Evolutionary conservation across 2,888 invertebrate species (phyloP), one percentile per base, ranked within the genome.

Genomic region (Plebejus anna): DNA sequence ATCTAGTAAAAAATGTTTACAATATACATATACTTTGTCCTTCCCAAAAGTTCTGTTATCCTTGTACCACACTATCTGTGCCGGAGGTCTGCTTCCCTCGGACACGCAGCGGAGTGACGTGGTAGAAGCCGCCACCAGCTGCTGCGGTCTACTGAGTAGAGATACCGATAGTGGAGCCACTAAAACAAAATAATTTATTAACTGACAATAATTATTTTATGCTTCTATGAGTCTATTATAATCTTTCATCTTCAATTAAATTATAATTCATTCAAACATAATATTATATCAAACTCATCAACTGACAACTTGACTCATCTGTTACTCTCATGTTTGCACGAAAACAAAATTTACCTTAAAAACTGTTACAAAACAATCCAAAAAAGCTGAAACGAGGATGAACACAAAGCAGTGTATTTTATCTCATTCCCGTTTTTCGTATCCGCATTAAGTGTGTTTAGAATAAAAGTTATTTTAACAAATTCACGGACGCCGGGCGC

Each of bases 11-110:
- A 22, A 22, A 22, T 22, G 22, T 22, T 0, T 22, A 22, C 22
- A 22, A 22, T 22, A 22, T 22, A 22, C 94, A 94, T 90, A 94
- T 90, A 97, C 97, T 95, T 96, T 96, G 85, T 96, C 96, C 79
- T 95, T 95, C 76, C 95, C 95, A 86, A 97, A 96, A 78, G 95
- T 95, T 80, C 96, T 94, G 86, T 96, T 97, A 82, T 97, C 97
- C 85, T 97, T 96, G 82, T 96, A 96, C 98, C 98, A 98, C 76
- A 95, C 95, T 84, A 98, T 95, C 81, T 95, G 95, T 1, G 98
- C 97, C 78, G 96, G 96, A 4, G 98, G 98, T 83, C 98, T 95
- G 70, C 98, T 98, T 28, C 98, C 98, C 80, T 96, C 95, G 22
- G 97, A 96, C 82, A 96, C 96, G 88, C 98, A 98, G n/a, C 96